Conservation (phyloP, 35 echinoderm and acorn worm genomes). For the Holothuria glaberrima region DNA sequence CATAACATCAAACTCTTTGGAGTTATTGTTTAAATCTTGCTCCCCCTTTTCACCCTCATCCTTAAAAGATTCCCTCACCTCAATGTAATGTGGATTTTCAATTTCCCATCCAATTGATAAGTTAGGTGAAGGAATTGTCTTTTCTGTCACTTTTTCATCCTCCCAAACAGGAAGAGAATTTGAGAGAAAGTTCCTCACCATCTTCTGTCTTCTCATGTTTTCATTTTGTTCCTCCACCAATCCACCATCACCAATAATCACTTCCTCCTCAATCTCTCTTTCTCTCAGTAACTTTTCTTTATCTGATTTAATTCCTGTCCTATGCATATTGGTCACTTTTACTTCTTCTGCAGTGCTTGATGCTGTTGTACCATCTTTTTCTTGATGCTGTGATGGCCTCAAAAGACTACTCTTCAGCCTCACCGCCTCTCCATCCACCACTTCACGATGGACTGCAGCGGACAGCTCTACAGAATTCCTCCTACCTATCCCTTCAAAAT, state of each 20-base stretch:
- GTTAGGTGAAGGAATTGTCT: background rate
- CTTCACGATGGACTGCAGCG: background rate
- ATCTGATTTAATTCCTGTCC: no score
- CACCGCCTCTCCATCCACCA: background rate
- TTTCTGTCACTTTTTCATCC: slow-evolving; percentile 1
- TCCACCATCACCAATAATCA: background rate
- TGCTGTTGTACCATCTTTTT: background rate
- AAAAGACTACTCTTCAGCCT: background rate
- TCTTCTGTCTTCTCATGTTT: slow-evolving; percentile 44
- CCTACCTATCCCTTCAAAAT: slow-evolving; percentile 1
- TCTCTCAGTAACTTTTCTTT: no score
- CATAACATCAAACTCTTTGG: slow-evolving; percentile 2
- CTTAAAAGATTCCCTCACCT: background rate
- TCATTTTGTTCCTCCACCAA: slow-evolving; percentile 42
- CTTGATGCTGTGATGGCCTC: background rate
- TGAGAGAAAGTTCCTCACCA: slow-evolving; percentile 63
- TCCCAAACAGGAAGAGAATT: slow-evolving; percentile 77
- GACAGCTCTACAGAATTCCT: background rate
- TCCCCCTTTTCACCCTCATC: background rate
- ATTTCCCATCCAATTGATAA: slow-evolving; percentile 58
- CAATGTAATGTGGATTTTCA: slow-evolving; percentile 44
- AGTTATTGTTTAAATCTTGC: background rate
- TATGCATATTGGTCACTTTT: no score
- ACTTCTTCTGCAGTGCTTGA: no score
- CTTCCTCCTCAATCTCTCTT: no score